Conservation (phyloP, 2,888 invertebrate species). For the Nomada lathburiana region DNA sequence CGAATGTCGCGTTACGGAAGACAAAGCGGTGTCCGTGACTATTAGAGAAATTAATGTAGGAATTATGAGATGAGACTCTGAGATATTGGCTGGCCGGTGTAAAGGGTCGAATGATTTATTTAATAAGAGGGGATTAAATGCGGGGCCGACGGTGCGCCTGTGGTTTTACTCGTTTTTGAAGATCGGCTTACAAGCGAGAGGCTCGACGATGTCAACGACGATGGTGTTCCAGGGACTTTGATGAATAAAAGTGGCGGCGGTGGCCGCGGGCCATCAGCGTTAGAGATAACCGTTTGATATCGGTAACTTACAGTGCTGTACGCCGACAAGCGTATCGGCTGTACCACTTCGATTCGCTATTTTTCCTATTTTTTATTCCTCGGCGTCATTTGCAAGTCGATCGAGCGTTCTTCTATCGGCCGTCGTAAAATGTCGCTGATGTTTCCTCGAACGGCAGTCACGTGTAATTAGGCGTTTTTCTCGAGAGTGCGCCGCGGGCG, state of each 20-base stretch:
- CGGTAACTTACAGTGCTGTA: slow-evolving; percentile 65
- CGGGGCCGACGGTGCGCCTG: slow-evolving; percentile 13
- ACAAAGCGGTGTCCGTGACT: slow-evolving; percentile 54
- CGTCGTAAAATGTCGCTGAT: slow-evolving; percentile 48
- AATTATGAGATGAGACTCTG: slow-evolving; percentile 69
- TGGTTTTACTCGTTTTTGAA: slow-evolving; percentile 53
- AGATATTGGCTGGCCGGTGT: slow-evolving; percentile 56
- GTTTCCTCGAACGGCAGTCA: slow-evolving; percentile 61
- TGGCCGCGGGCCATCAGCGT: slow-evolving; percentile 53
- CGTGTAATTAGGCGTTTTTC: slow-evolving; percentile 68
- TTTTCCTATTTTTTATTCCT: not conserved
- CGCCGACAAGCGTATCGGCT: slow-evolving; percentile 59
- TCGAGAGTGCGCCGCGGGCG: slow-evolving; percentile 49
- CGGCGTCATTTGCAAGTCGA: slow-evolving; percentile 68
- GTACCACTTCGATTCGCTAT: slow-evolving; percentile 15
- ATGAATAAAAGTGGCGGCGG: slow-evolving; percentile 64
- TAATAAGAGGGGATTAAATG: slow-evolving; percentile 71
- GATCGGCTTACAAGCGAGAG: slow-evolving; percentile 67
- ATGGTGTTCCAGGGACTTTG: slow-evolving; percentile 63
- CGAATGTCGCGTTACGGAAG: slow-evolving; percentile 43
- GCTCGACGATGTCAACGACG: slow-evolving; percentile 67
- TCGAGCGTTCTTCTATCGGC: slow-evolving; percentile 23
- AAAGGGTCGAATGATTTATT: slow-evolving; percentile 70
- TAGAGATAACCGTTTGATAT: slow-evolving; percentile 71
- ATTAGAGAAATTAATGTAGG: slow-evolving; percentile 70